phyloP scores from a whole-genome alignment of 2,888 invertebrate species.

The Tanaodytes sp. region DNA sequence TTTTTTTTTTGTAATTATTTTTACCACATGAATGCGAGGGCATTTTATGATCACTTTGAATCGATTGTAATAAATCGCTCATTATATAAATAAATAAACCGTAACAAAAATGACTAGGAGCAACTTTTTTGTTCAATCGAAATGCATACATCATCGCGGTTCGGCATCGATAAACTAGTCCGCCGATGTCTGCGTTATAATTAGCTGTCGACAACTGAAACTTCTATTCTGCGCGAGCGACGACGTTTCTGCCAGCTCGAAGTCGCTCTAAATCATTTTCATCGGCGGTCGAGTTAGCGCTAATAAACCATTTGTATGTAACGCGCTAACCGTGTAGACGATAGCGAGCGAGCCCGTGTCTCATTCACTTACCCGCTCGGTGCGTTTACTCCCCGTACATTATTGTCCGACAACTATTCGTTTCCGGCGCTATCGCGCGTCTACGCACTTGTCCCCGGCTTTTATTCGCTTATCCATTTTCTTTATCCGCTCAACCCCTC shows the following conservation, averaged over 20 bases:
- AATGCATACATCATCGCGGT: constrained; percentile 21
- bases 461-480: constrained; percentile 20
- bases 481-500: too few species aligned
- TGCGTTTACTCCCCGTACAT: constrained; percentile 68
- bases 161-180: constrained; percentile 40
- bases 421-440: constrained; percentile 69
- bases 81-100: too few species aligned
- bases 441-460: constrained; percentile 65
- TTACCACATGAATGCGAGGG: too few species aligned
- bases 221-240: constrained; percentile 42
- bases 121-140: too few species aligned
- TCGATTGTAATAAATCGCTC: too few species aligned
- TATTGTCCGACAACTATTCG: constrained; percentile 70
- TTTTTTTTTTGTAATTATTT: too few species aligned
- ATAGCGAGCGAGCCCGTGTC: constrained; percentile 57
- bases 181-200: constrained; percentile 26
- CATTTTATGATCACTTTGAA: too few species aligned
- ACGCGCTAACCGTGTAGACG: constrained; percentile 58
- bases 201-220: constrained; percentile 50
- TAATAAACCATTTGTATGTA: constrained; percentile 63
- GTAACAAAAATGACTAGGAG: too few species aligned
- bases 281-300: constrained; percentile 48
- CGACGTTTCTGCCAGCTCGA: constrained; percentile 31
- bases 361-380: constrained; percentile 66
- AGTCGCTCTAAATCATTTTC: constrained; percentile 50